Evolutionary conservation across 1,140 invertebrate species (phyloP), one percentile per base, ranked within the genome.

Genomic region (Bombyx mandarina): DNA sequence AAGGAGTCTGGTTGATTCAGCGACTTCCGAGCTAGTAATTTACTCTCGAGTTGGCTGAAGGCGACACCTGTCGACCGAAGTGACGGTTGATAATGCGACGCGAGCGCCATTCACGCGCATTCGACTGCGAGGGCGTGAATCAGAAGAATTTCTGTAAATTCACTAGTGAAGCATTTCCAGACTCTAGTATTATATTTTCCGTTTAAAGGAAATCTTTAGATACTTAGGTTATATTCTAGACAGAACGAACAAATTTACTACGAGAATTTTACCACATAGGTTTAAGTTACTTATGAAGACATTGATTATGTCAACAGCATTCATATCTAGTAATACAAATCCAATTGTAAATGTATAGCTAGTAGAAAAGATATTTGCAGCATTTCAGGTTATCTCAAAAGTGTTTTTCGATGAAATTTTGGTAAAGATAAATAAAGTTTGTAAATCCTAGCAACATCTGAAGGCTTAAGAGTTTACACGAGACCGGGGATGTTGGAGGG

Each of bases 1-100:
- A 82, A 73, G 71, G 76, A 79, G 73, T 75, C 73, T 71, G 69
- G 79, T 81, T 83, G 82, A 87, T 85, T 87, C 82, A 86, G 79
- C 80, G 82, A 82, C 75, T 82, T 82, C 74, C 73, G 75, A 79
- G 79, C 79, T 79, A 82, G 84, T 87, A 87, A 85, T 87, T 87
- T 85, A 84, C 82, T 85, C 78, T 87, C 79, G 81, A 85, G 80
- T 84, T 82, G 76, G 83, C 81, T 86, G 84, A 83, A 82, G 81
- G 79, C 79, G 84, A 87, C 84, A 87, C 84, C 80, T 85, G 84
- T 83, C 84, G 82, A 67, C 68, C 71, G 68, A 79, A 82, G 77
- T 87, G 84, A 85, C 84, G 79, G 79, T 73, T 80, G 81, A 84
- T 87, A 85, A 87, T 87, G 77, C 80, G 80, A 85, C 71, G 78